Base-by-base conservation (phyloP, 2,888 invertebrate species). In the Polymixis flavicincta region DNA sequence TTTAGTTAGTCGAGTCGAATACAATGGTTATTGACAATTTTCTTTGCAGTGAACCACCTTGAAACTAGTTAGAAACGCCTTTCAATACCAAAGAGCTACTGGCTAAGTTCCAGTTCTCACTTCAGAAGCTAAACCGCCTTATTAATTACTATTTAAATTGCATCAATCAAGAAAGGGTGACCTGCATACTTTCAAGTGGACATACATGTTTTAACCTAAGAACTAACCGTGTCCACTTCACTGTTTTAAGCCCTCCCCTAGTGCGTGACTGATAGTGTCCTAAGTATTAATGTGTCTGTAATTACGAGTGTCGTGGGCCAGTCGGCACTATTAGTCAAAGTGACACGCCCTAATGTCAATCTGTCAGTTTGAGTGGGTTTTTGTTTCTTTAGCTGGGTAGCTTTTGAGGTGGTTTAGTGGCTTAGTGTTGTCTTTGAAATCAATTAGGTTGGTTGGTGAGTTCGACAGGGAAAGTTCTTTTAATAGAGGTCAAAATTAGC, bases 341-440 rank as follows among this genome's bases (percentile, higher is more conserved):
- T 72, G 84, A 78, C 88, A 76, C 82, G 72, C 86, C 86, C 84
- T 64, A 66, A 70, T 77, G 80, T 79, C 88, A 86, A 86, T 86
- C 84, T 86, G 88, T 86, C 84, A 74, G 59, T 50, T 71, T 74
- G 82, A 84, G 88, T 88, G 88, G 79, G 71, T 87, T 86, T 86
- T 86, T 86, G 86, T 82, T 78, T 74, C 72, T 71, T 70, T 77
- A 76, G 78, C 68, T 59, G 50, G 42, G 59, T 71, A 45, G 74
- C 59, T 19, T 77, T 71, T 55, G 63, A 63, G 61, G 28, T 42
- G 48, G 19, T 19, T 72, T 69, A 60, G 66, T 78, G 50, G 32
- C 52, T 70, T 64, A 66, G 59, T 66, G 60, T 66, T 82, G 60
- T 68, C 60, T 81, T 82, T 76, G 73, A 76, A 75, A 81, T 82